Conservation (phyloP, 2,113 vertebrate species). For the Tragelaphus buxtoni region DNA sequence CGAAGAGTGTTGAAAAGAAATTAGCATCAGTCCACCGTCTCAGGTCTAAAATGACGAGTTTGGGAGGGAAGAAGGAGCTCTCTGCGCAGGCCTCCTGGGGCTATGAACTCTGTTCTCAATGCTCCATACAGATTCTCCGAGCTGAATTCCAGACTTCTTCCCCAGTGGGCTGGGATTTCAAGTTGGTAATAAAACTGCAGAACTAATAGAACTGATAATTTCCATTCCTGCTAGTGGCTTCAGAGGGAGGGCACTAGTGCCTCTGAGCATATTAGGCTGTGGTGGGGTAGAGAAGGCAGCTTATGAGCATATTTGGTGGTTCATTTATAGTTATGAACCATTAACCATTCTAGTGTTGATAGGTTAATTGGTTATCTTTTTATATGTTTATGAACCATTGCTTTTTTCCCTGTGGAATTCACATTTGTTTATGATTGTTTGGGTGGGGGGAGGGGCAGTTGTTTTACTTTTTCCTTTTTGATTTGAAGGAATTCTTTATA, state of each 20-base stretch:
- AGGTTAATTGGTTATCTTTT: not conserved
- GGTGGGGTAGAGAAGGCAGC: constrained; percentile 87
- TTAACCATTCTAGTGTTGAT: not conserved
- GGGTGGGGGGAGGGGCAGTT: not conserved
- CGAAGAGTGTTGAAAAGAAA: not conserved
- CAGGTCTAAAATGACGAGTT: constrained; percentile 50
- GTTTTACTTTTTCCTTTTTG: not conserved
- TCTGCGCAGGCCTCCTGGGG: fast-evolving
- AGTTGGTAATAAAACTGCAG: constrained; percentile 36
- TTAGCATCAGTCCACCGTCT: fast-evolving
- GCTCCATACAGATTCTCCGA: constrained; percentile 23
- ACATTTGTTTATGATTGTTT: not conserved
- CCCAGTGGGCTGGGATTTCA: constrained; percentile 31
- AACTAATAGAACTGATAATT: constrained; percentile 91
- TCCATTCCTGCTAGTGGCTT: constrained; percentile 91
- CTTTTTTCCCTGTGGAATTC: not conserved
- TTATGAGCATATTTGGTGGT: constrained; percentile 37
- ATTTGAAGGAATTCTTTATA: not conserved
- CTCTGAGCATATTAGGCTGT: constrained; percentile 89
- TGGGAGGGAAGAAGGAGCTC: not conserved
- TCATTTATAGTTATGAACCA: not conserved
- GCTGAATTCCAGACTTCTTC: constrained; percentile 18
- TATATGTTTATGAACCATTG: not conserved
- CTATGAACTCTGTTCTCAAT: constrained; percentile 9
- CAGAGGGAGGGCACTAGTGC: constrained; percentile 89